Conservation (phyloP, 2,888 invertebrate species). For the Erebia palarica region DNA sequence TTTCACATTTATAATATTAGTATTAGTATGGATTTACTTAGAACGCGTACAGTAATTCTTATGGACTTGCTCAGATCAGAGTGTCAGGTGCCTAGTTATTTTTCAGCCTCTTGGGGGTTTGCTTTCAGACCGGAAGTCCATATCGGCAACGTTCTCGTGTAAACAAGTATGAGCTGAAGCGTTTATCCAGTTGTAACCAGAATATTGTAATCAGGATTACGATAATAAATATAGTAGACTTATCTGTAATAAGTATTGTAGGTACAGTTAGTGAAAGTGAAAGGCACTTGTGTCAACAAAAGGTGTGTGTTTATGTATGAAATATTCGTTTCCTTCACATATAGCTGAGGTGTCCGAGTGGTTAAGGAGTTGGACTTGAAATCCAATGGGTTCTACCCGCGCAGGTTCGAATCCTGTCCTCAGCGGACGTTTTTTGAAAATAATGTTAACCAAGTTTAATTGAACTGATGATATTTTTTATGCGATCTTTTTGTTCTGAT, state of each 20-base stretch:
- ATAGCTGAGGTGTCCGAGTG: slow-evolving; percentile 60
- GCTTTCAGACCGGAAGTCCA: no score
- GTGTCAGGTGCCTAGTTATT: no score
- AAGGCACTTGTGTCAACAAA: slow-evolving; percentile 8
- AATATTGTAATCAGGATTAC: no score
- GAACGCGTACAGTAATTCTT: no score
- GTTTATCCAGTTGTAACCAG: no score
- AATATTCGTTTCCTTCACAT: not conserved
- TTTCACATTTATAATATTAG: no score
- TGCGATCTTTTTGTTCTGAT: no score
- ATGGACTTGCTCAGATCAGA: no score
- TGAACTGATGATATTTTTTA: not conserved
- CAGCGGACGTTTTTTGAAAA: slow-evolving; percentile 51
- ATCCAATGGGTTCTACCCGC: slow-evolving; percentile 83
- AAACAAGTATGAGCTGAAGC: no score
- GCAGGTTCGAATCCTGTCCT: slow-evolving; percentile 83
- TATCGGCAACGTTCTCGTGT: no score
- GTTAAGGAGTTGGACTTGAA: slow-evolving; percentile 83
- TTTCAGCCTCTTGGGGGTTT: no score
- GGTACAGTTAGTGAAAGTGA: not conserved
- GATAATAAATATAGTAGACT: not conserved
- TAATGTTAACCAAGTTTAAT: not conserved
- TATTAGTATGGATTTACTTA: no score
- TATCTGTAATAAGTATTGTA: not conserved
- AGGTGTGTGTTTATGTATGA: not conserved